phyloP scores from a whole-genome alignment of 1,140 invertebrate genomes.

The Lordiphosa clarofinis region DNA sequence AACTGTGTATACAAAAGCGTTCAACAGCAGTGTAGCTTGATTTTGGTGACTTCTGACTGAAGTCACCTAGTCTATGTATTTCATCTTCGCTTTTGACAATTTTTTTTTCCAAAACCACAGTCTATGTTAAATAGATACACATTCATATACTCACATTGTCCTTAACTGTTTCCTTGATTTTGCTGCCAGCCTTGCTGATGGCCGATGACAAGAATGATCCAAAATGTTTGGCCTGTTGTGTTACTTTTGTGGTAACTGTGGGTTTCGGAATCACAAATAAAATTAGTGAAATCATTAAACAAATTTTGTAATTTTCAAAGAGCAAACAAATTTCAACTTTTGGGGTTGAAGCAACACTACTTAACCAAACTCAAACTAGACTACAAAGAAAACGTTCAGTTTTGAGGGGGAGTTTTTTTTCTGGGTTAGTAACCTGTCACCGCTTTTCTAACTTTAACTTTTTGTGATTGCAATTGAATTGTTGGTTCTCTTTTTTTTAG shows the following conservation, averaged over 20 bases:
- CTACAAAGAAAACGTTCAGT: constrained; percentile 51
- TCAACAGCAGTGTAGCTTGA: too few species aligned
- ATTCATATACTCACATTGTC: constrained; percentile 89
- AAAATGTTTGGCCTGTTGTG: constrained; percentile 94
- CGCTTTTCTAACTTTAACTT: constrained; percentile 49
- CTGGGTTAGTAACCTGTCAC: constrained; percentile 74
- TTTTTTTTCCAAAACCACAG: too few species aligned
- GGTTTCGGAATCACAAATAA: not conserved
- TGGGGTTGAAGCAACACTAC: constrained; percentile 24
- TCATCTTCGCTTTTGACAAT: too few species aligned
- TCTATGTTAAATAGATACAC: too few species aligned
- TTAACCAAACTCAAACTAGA: constrained; percentile 35
- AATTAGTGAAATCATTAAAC: constrained; percentile 1
- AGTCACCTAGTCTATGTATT: too few species aligned
- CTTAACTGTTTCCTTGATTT: constrained; percentile 97
- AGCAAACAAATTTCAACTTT: not conserved
- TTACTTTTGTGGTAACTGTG: constrained; percentile 92
- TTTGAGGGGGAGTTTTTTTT: constrained; percentile 17
- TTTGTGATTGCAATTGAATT: constrained; percentile 23
- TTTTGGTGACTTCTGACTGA: too few species aligned
- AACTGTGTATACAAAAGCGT: too few species aligned
- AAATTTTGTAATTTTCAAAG: constrained; percentile 5
- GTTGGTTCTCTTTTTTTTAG: constrained; percentile 8
- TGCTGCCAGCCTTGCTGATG: constrained; percentile 94
- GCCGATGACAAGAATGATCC: constrained; percentile 95